Percentiles rank a stretch among this genome's conserved stretches.
Evolutionary conservation across 2,113 vertebrate species (phyloP).

Genomic region (Thunnus maccoyii): DNA sequence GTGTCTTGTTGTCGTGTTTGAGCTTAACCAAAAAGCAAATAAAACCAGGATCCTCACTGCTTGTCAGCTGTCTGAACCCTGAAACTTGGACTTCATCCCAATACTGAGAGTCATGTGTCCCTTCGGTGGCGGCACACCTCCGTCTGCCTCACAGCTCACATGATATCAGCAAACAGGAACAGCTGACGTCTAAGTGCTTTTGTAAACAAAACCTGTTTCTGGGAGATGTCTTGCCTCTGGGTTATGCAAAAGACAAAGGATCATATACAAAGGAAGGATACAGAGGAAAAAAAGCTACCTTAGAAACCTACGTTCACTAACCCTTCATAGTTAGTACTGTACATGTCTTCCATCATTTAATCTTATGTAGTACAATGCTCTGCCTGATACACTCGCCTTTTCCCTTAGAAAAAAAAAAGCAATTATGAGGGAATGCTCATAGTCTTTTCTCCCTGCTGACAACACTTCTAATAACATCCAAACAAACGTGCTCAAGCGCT

Average conservation of each 20-base stretch:
- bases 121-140: conserved; percentile 30
- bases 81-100: conserved; percentile 5
- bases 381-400: conserved; percentile 10
- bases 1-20: conserved; percentile 13
- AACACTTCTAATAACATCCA: conserved; percentile 70
- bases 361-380: conserved; percentile 4
- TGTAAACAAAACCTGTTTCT: conserved; percentile 54
- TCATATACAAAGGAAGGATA: not conserved
- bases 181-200: conserved; percentile 35
- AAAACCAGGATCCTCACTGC: not conserved
- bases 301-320: not conserved
- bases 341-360: not conserved
- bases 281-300: conserved; percentile 1
- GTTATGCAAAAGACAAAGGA: conserved; percentile 6
- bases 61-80: conserved; percentile 2
- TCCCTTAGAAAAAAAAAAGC: conserved; percentile 9
- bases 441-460: conserved; percentile 61
- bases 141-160: conserved; percentile 24
- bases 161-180: conserved; percentile 61
- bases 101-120: conserved; percentile 21
- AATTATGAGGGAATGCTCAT: conserved; percentile 50
- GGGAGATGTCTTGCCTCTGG: conserved; percentile 8
- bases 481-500: conserved; percentile 54
- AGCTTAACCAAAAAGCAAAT: conserved; percentile 46
- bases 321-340: not conserved